Percentiles rank a stretch among this genome's conserved stretches.
Evolutionary conservation across 2,888 invertebrate genomes (phyloP).

Genomic region (Drosophila tanythrix): DNA sequence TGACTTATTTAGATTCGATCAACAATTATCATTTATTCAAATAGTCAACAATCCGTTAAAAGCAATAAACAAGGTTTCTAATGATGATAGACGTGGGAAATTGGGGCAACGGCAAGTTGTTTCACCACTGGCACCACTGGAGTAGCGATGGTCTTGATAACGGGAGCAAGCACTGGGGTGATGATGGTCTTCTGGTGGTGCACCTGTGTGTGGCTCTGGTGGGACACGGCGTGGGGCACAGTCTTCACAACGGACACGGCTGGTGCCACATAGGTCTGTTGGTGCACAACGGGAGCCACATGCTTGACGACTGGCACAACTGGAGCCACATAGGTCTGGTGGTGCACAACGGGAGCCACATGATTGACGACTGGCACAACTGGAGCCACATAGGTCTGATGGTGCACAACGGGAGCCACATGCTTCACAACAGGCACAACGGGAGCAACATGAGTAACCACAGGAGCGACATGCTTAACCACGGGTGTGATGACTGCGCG

Average conservation of each 20-base stretch:
- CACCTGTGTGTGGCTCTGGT: constrained; percentile 78
- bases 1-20: not conserved
- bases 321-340: constrained; percentile 33
- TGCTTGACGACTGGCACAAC: constrained; percentile 55
- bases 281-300: constrained; percentile 50
- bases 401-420: constrained; percentile 39
- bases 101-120: constrained; percentile 62
- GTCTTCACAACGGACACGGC: constrained; percentile 57
- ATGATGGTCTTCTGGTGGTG: constrained; percentile 68
- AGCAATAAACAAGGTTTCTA: constrained; percentile 25
- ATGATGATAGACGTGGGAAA: constrained; percentile 71
- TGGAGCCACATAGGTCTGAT: constrained; percentile 38
- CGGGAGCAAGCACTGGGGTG: constrained; percentile 47
- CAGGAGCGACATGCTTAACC: constrained; percentile 50
- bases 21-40: constrained; percentile 63
- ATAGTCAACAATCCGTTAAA: constrained; percentile 46
- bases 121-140: constrained; percentile 61
- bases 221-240: constrained; percentile 61
- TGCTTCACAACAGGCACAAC: constrained; percentile 38
- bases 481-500: constrained; percentile 84
- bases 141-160: constrained; percentile 60
- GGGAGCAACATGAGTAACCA: constrained; percentile 57
- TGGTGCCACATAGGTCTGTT: constrained; percentile 32
- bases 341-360: constrained; percentile 44
- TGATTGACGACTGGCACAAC: constrained; percentile 48